phyloP scores from a whole-genome alignment of 2,888 invertebrate species.

The Rhingia rostrata region DNA sequence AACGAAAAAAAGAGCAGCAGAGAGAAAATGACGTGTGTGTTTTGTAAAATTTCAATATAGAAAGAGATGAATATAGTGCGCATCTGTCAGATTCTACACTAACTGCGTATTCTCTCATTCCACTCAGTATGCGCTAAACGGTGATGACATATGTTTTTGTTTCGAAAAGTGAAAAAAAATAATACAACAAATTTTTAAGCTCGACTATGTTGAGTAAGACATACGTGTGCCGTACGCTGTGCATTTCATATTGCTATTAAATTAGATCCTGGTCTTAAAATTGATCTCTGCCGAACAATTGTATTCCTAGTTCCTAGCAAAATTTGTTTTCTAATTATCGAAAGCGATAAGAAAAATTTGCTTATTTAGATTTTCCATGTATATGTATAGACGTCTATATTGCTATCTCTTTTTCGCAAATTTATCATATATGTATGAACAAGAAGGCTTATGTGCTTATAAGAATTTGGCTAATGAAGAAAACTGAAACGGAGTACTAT shows the following conservation, averaged over 20 bases:
- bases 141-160: conserved; percentile 61
- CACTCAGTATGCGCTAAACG: conserved; percentile 56
- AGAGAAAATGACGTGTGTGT: conserved; percentile 74
- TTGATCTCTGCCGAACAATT: conserved; percentile 41
- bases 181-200: background rate
- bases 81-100: conserved; percentile 48
- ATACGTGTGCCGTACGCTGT: conserved; percentile 26
- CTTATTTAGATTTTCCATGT: conserved; percentile 16
- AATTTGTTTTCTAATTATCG: conserved; percentile 10
- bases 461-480: conserved; percentile 42
- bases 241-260: conserved; percentile 44
- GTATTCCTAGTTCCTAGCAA: conserved; percentile 39
- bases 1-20: conserved; percentile 48
- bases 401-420: conserved; percentile 40
- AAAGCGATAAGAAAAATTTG: conserved; percentile 27
- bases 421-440: conserved; percentile 13
- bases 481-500: conserved; percentile 51
- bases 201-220: conserved; percentile 36
- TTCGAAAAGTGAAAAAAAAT: conserved; percentile 48
- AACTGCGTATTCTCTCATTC: conserved; percentile 58
- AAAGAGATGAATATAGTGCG: conserved; percentile 43
- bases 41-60: conserved; percentile 60
- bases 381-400: background rate
- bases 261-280: conserved; percentile 5
- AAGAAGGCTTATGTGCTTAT: conserved; percentile 30